phyloP scores from a whole-genome alignment of 1,140 invertebrate genomes.

The Uloborus diversus region DNA sequence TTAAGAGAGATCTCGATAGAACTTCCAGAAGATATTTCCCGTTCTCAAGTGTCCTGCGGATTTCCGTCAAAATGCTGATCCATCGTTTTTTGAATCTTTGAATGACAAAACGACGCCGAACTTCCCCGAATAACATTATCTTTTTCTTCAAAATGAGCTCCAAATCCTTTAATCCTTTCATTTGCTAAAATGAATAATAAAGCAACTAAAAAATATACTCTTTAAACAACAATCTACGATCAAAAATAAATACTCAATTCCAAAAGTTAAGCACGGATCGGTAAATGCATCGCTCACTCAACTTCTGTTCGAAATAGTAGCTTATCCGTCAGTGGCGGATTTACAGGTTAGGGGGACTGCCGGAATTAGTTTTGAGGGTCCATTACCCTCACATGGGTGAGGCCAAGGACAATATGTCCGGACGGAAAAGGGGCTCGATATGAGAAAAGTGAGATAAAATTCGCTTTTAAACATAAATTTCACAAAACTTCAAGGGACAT shows the following conservation, averaged over 20 bases:
- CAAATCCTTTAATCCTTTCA: constrained; percentile 5
- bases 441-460: too few species aligned
- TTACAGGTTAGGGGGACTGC: too few species aligned
- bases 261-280: too few species aligned
- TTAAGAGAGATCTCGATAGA: neutral
- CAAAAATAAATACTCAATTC: neutral
- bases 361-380: too few species aligned
- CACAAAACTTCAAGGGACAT: too few species aligned
- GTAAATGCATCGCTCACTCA: neutral
- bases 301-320: neutral
- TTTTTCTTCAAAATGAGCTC: neutral
- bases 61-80: neutral
- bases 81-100: constrained; percentile 34
- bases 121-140: constrained; percentile 24
- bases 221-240: neutral
- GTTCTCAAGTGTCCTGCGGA: neutral
- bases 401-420: too few species aligned
- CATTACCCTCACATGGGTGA: too few species aligned
- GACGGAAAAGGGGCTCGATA: too few species aligned
- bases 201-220: neutral
- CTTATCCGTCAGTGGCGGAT: too few species aligned
- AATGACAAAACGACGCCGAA: constrained; percentile 23
- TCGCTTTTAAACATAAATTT: too few species aligned
- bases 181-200: constrained; percentile 1
- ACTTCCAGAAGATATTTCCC: neutral